Evolutionary conservation across 2,113 vertebrate genomes (phyloP), one percentile per base, ranked within the genome.

Genomic region (Phylloscopus trochiloides): DNA sequence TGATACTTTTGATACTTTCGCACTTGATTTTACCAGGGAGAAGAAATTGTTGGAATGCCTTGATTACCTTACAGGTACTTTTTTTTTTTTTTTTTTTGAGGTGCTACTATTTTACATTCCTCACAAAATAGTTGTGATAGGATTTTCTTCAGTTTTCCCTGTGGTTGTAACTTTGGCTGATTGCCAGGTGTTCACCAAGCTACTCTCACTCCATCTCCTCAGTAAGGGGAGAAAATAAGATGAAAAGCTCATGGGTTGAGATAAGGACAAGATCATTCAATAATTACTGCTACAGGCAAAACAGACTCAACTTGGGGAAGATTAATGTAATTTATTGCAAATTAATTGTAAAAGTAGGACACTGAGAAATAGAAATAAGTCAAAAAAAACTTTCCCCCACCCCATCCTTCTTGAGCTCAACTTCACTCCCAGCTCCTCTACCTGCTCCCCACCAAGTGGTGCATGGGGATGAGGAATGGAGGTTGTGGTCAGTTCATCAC

Each of bases 61-160:
- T 98, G 99, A 99, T 98, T 99, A 99, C 95, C 99, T 99, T 90
- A 99, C 99, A 98, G 99, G 99, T 99, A 97, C 95, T 81, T 68
- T 85, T 89, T 70, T 90, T 70, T 28, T 42, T 52, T 81, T 88
- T 67, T 88, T 88, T 75, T 83, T 50, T 52, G 62, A 26, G 9
- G 1, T 79, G 15, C 25, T 86, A 34, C 25, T 74, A 12, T 58
- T n/a, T 9, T 29, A 21, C 31, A 29, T 52, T 76, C 12, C 31
- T 81, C 26, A 34, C 57, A 80, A 84, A 95, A 57, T 4, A 59
- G 9, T 12, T n/a, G 3, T 25, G 15, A 29, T n/a, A 32, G 14
- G 11, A 48, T 77, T 71, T 61, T 68, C 26, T 71, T 88, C 42
- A 24, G 45, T 75, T 38, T 9, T 76, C 31, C 50, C 19, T 48